Base-by-base conservation (phyloP, 2,113 vertebrate genomes). In the Xiphophorus maculatus region DNA sequence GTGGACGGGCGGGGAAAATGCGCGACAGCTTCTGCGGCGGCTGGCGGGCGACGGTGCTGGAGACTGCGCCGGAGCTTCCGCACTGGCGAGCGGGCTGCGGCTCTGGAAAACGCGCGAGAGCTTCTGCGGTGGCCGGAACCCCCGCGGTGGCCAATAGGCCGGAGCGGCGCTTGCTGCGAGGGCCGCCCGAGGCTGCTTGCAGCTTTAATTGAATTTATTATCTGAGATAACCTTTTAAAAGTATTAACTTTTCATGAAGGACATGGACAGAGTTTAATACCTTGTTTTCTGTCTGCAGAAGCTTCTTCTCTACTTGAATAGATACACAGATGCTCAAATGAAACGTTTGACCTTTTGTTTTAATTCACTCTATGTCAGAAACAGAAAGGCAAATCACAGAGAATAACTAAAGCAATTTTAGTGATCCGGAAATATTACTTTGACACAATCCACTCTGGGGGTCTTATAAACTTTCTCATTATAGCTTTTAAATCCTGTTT, bases 391-490 rank as follows among this genome's bases (percentile, higher is more conserved):
- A 87, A 90, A 84, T 87, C 76, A 71, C 68, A 71, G 37, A 74
- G 67, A 79, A 63, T 73, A 71, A 71, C 60, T 65, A 73, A 69
- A 48, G 74, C 65, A 66, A 40, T 82, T 89, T 76, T 51, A 80
- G 10, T 73, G 72, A 87, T 76, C 63, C 1, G 14, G 13, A 86
- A 80, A 88, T 66, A 84, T 85, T 71, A 81, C 85, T 77, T 63
- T 67, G 79, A 85, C 64, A 28, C 64, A 27, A 51, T 80, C 66
- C 88, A 48, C 44, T 48, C 44, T 48, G 78, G 83, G 85, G 72
- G 58, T 89, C 83, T 85, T 19, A 88, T 90, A 86, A 82, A 81
- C 71, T 79, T 86, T 71, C 76, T 79, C 87, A 75, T 82, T 77
- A 76, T 70, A 63, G 77, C 70, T 89, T 84, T 84, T 66, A 77